A percentile compares a stretch with the other conserved stretches of the same genome.
These are phyloP conservation scores for Thamnaconus septentrionalis DNA, from an alignment of 2,113 vertebrate genomes.

Conservation along the genomic window DNA sequence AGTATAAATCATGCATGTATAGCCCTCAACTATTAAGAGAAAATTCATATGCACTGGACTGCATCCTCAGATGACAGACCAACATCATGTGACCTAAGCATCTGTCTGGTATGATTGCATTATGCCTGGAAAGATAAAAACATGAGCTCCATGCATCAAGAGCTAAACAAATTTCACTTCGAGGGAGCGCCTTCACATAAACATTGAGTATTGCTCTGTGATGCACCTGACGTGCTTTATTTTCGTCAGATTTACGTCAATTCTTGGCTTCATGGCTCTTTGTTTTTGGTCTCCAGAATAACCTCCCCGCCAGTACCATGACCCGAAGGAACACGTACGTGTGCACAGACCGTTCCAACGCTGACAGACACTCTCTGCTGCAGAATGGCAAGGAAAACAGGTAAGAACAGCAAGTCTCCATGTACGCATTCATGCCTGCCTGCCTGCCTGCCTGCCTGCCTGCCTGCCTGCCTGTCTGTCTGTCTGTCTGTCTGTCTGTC, in stretches of 20 bases:
- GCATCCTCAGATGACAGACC: too few relatives aligned
- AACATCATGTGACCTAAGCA: too few relatives aligned
- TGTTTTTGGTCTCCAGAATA: conserved; percentile 72
- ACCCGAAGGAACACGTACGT: conserved; percentile 91
- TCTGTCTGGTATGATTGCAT: too few relatives aligned
- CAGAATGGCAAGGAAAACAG: conserved; percentile 92
- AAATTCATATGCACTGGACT: too few relatives aligned
- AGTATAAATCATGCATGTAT: too few relatives aligned
- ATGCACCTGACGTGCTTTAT: neutral
- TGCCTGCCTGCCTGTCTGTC: neutral
- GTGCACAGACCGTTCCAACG: conserved; percentile 82
- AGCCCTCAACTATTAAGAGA: too few relatives aligned
- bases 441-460: neutral
- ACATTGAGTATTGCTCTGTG: too few relatives aligned
- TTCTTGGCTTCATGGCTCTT: neutral
- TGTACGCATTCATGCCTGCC: neutral
- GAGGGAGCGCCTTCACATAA: too few relatives aligned
- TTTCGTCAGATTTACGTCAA: neutral
- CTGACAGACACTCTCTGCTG: conserved; percentile 81
- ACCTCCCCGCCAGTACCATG: conserved; percentile 86
- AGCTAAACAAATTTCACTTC: too few relatives aligned
- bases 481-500: too few relatives aligned
- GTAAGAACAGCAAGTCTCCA: conserved; percentile 52
- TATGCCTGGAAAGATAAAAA: too few relatives aligned
- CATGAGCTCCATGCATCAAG: too few relatives aligned